A percentile compares a stretch with the other conserved stretches of the same genome.
These are phyloP conservation scores for Diploptera punctata DNA, from an alignment of 2,888 invertebrate genomes.

Conservation along the genomic window DNA sequence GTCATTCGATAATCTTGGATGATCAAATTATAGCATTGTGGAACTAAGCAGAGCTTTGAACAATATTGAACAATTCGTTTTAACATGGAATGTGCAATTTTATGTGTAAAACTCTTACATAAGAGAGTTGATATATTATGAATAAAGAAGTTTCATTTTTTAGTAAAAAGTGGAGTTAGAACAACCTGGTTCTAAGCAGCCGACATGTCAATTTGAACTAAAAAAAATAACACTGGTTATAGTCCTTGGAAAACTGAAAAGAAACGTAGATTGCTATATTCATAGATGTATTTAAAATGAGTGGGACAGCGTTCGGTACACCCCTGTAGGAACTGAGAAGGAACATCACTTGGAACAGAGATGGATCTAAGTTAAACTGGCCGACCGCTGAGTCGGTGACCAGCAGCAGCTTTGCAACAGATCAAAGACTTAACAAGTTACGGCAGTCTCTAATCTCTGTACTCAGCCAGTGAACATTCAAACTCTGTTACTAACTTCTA, in stretches of 20 bases:
- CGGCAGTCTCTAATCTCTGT: neutral
- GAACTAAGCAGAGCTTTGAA: too few relatives aligned
- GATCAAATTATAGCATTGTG: too few relatives aligned
- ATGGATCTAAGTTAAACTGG: neutral
- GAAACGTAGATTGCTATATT: neutral
- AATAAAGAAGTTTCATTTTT: neutral
- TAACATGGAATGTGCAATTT: neutral
- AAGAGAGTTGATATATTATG: neutral
- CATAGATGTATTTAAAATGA: neutral
- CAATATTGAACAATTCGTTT: neutral
- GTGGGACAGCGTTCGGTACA: neutral
- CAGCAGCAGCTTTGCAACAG: neutral
- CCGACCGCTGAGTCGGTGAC: neutral
- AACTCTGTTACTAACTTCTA: neutral
- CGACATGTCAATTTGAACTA: neutral
- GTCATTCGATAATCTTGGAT: too few relatives aligned
- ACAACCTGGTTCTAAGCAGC: too few relatives aligned
- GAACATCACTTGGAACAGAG: neutral
- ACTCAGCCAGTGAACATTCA: neutral
- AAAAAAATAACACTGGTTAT: neutral
- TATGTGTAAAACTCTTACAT: neutral
- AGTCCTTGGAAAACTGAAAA: neutral
- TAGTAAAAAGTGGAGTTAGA: neutral
- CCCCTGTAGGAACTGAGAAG: neutral
- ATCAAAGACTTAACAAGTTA: slow-evolving; percentile 17